Percentiles rank a stretch among this genome's conserved stretches.
phyloP scores from a whole-genome alignment of 2,888 invertebrate genomes.

The Calephelis perditalis region DNA sequence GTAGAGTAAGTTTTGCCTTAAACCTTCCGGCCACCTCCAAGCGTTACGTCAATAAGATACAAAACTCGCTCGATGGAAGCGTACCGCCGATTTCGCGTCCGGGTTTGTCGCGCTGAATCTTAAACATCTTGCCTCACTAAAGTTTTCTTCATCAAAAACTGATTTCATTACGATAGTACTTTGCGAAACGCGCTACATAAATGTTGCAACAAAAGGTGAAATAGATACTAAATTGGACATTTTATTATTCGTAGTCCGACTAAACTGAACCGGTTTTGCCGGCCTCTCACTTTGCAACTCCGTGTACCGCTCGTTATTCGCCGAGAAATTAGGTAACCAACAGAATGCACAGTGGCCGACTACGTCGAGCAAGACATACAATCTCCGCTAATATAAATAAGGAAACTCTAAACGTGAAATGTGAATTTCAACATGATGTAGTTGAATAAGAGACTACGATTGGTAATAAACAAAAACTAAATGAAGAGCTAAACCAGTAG shows the following conservation, averaged over 20 bases:
- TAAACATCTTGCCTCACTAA: slow-evolving; percentile 38
- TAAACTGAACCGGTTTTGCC: slow-evolving; percentile 69
- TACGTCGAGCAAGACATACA: slow-evolving; percentile 52
- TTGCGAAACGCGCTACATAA: slow-evolving; percentile 12
- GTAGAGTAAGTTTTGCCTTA: slow-evolving; percentile 58
- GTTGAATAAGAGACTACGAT: slow-evolving; percentile 12
- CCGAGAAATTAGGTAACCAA: slow-evolving; percentile 76
- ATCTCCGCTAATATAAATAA: slow-evolving; percentile 41
- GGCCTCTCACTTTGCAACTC: slow-evolving; percentile 76
- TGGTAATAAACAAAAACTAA: slow-evolving; percentile 6
- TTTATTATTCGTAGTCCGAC: slow-evolving; percentile 58
- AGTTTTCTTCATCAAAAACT: slow-evolving; percentile 18
- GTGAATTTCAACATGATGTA: slow-evolving; percentile 11
- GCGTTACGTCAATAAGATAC: slow-evolving; percentile 73
- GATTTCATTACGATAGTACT: slow-evolving; percentile 10
- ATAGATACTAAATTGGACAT: slow-evolving; percentile 28
- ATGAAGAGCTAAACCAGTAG: slow-evolving; percentile 41
- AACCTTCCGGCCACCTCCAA: slow-evolving; percentile 55
- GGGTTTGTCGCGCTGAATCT: slow-evolving; percentile 62
- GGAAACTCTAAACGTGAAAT: slow-evolving; percentile 36
- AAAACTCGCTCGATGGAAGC: slow-evolving; percentile 65
- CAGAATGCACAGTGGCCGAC: slow-evolving; percentile 61
- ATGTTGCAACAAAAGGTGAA: slow-evolving; percentile 16
- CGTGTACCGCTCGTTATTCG: slow-evolving; percentile 56
- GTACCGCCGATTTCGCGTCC: slow-evolving; percentile 66